Conservation (phyloP, 1,140 invertebrate species). For the Ruditapes philippinarum region DNA sequence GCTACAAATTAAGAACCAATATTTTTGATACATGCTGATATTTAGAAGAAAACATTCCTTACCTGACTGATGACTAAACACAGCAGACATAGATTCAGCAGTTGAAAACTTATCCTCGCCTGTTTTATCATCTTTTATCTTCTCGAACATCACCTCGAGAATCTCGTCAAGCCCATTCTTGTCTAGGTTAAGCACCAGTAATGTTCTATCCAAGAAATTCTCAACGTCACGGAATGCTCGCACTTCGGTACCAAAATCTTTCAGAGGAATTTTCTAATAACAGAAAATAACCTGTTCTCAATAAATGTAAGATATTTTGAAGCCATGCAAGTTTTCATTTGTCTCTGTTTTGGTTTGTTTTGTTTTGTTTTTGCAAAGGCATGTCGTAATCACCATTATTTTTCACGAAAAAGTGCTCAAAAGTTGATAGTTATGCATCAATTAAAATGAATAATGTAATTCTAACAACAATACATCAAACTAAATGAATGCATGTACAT, state of each 20-base stretch:
- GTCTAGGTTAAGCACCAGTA: constrained; percentile 89
- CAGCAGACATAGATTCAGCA: constrained; percentile 88
- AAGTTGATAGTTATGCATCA: too few relatives aligned
- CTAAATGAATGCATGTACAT: too few relatives aligned
- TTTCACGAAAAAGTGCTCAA: too few relatives aligned
- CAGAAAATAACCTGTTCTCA: not conserved
- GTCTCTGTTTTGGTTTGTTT: too few relatives aligned
- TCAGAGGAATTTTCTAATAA: constrained; percentile 90
- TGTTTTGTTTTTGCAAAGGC: not conserved
- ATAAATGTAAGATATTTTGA: not conserved
- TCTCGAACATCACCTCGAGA: constrained; percentile 86
- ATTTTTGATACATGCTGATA: too few relatives aligned
- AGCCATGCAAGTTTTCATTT: not conserved
- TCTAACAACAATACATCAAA: too few relatives aligned
- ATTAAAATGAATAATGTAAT: too few relatives aligned
- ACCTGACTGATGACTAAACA: constrained; percentile 89
- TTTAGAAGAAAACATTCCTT: too few relatives aligned
- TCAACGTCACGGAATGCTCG: constrained; percentile 90
- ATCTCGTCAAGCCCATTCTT: constrained; percentile 89
- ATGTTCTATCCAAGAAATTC: constrained; percentile 89
- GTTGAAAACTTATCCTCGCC: constrained; percentile 73
- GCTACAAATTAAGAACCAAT: too few relatives aligned
- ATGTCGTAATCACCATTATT: not conserved
- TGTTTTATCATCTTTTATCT: constrained; percentile 87
- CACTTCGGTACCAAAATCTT: constrained; percentile 90